A percentile compares a stretch with the other conserved stretches of the same genome.
phyloP scores from a whole-genome alignment of 1,140 invertebrate genomes.

The Cyclina sinensis region DNA sequence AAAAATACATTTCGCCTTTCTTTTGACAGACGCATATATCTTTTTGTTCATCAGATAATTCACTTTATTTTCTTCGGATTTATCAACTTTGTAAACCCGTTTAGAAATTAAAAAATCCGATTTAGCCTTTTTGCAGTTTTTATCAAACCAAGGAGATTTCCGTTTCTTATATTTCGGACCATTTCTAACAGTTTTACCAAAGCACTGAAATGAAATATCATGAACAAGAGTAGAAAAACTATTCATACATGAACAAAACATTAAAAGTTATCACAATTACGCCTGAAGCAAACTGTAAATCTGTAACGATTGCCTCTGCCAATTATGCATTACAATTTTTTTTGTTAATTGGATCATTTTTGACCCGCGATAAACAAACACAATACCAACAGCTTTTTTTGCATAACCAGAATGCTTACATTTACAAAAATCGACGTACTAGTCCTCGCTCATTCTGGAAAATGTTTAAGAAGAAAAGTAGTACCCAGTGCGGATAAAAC shows the following conservation, averaged over 20 bases:
- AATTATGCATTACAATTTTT: too few relatives aligned
- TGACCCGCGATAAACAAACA: too few relatives aligned
- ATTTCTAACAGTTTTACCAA: constrained; percentile 2
- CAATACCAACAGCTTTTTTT: too few relatives aligned
- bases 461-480: too few relatives aligned
- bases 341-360: too few relatives aligned
- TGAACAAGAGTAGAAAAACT: background rate
- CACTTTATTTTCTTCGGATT: background rate
- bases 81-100: background rate
- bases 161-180: background rate
- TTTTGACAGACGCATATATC: background rate
- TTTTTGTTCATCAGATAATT: background rate
- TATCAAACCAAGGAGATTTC: constrained; percentile 29
- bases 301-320: too few relatives aligned
- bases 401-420: too few relatives aligned
- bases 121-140: background rate
- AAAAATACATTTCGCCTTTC: constrained; percentile 1
- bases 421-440: too few relatives aligned
- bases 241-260: background rate
- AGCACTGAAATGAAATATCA: constrained; percentile 14
- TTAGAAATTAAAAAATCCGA: background rate
- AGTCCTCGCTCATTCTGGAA: too few relatives aligned
- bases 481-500: too few relatives aligned
- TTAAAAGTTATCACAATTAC: too few relatives aligned
- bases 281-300: too few relatives aligned